A percentile compares a stretch with the other conserved stretches of the same genome.
Conservation (phyloP, 2,888 invertebrate genomes). For the Steinernema carpocapsae region DNA sequence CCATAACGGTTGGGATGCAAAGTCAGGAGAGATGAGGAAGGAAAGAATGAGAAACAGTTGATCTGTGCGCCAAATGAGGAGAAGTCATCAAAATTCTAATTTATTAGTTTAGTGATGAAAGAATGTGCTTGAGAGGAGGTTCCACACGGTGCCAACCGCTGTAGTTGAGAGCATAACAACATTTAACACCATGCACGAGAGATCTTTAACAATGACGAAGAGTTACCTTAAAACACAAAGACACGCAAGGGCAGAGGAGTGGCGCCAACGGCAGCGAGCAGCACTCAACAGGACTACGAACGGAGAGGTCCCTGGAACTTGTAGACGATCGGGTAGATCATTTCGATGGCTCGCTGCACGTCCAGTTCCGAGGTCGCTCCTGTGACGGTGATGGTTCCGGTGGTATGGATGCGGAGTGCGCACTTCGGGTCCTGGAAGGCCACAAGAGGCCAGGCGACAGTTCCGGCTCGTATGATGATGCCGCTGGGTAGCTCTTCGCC, state of each 20-base stretch:
- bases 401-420: slow-evolving; percentile 66
- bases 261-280: not conserved
- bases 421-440: slow-evolving; percentile 63
- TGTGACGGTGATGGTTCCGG: slow-evolving; percentile 66
- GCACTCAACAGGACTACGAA: not conserved
- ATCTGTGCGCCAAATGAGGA: too few relatives aligned
- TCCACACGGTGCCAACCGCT: not conserved
- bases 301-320: slow-evolving; percentile 47
- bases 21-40: not conserved
- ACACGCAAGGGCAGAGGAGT: slow-evolving; percentile 17
- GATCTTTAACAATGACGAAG: slow-evolving; percentile 13
- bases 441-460: slow-evolving; percentile 65
- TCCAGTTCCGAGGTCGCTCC: slow-evolving; percentile 63
- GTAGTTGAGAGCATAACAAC: not conserved
- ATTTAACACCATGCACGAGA: slow-evolving; percentile 11
- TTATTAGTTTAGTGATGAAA: too few relatives aligned
- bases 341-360: slow-evolving; percentile 52
- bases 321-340: slow-evolving; percentile 62
- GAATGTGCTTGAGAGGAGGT: too few relatives aligned
- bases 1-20: not conserved
- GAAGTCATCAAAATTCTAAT: too few relatives aligned
- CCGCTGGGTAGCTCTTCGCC: slow-evolving; percentile 38
- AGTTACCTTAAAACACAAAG: not conserved
- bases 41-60: not conserved
- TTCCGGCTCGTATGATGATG: slow-evolving; percentile 66